Base-by-base conservation (phyloP, 1,140 invertebrate genomes). In the Dolichoris vasculosae region DNA sequence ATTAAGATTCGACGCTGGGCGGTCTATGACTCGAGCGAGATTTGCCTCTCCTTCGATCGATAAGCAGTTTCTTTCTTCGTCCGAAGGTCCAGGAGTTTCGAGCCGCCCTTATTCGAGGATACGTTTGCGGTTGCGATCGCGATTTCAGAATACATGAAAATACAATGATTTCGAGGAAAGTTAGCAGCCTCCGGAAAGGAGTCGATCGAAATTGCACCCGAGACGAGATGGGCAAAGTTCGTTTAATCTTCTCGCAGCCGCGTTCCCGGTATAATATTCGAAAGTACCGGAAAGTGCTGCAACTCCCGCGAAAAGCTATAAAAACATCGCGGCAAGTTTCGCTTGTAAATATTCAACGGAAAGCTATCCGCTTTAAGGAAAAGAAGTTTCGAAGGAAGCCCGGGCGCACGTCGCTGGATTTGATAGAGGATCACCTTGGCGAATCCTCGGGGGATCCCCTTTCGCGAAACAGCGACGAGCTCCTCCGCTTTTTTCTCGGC, bases 371-470 rank as follows among this genome's bases (percentile, higher is more conserved):
- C 69, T 43, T 73, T 73, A 73, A 73, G 38, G 13, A n/a, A 73
- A 73, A 73, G 38, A 43, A 73, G 69, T 43, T 43, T 73, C 15
- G 2, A 26, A 26, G 38, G 0, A 20, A 1, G 55, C 15, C 30
- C 6, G 8, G 77, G 81, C 67, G 87, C 86, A 84, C 87, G 87
- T 88, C 86, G 81, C 63, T 55, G 63, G 79, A 76, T 85, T 82
- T 87, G 87, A 89, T 88, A 86, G 87, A 84, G 87, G 84, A 87
- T 87, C 82, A 86, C 85, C 88, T 87, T 76, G 76, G 85, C 48
- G 85, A 83, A 80, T 85, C 86, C 83, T 75, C 83, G 87, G 88
- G 88, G 89, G 89, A 87, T 88, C 69, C 87, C 87, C 86, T 88
- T 88, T 89, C 84, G 83, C 89, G 87, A 88, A 88, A 88, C 84